A percentile compares a stretch with the other conserved stretches of the same genome.
Conservation (phyloP, 2,113 vertebrate genomes). For the Callionymus lyra region DNA sequence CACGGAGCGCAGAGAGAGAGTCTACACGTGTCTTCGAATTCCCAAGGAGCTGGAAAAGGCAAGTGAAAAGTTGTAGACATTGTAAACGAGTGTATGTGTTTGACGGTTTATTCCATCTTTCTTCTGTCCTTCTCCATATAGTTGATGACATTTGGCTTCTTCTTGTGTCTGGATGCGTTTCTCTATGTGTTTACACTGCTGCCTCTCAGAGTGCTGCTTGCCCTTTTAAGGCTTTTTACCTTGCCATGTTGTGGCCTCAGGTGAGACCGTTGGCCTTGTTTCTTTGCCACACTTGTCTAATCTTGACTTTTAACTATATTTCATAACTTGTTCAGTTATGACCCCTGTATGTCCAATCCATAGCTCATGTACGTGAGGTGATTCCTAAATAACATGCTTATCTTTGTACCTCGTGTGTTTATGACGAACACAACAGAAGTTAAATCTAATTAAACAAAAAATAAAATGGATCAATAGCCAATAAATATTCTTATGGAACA, state of each 20-base stretch:
- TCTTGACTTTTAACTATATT: no score
- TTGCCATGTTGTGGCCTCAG: constrained; percentile 89
- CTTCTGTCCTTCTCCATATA: constrained; percentile 47
- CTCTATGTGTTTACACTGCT: constrained; percentile 94
- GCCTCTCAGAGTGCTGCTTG: constrained; percentile 86
- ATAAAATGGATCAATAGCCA: no score
- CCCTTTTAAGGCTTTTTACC: constrained; percentile 80
- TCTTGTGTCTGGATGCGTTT: constrained; percentile 96
- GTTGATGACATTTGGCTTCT: constrained; percentile 96
- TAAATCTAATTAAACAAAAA: no score
- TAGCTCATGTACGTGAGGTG: no score
- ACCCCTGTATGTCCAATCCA: no score
- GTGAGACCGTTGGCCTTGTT: no score
- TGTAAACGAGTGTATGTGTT: neutral
- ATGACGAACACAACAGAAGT: no score
- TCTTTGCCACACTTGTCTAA: no score
- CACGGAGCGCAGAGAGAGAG: constrained; percentile 88
- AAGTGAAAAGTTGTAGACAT: constrained; percentile 5
- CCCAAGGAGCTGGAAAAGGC: constrained; percentile 97
- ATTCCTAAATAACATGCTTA: no score
- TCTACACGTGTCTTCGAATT: constrained; percentile 94
- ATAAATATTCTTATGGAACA: no score
- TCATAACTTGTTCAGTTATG: no score
- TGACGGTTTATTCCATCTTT: constrained; percentile 4
- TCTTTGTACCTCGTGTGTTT: no score